phyloP scores from a whole-genome alignment of 2,113 vertebrate genomes.

The Phoxinus phoxinus region DNA sequence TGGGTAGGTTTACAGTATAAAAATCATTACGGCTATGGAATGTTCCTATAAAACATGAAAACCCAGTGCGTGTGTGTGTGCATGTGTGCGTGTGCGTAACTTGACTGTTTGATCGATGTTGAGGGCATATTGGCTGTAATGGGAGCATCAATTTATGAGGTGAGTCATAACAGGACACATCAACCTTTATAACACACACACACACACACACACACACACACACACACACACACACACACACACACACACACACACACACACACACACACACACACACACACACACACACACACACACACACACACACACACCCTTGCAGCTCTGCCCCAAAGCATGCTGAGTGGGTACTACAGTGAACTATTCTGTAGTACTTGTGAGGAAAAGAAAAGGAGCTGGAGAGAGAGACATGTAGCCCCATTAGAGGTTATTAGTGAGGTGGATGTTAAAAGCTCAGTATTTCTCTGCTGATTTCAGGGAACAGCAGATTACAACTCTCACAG shows the following conservation, averaged over 20 bases:
- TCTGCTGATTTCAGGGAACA: constrained; percentile 51
- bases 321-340: constrained; percentile 35
- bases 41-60: too few species aligned
- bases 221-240: background rate
- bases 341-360: constrained; percentile 18
- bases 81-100: constrained; percentile 8
- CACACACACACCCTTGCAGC: background rate
- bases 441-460: constrained; percentile 47
- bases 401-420: constrained; percentile 30
- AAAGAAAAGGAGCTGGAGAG: constrained; percentile 9
- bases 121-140: constrained; percentile 33
- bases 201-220: constrained; percentile 11
- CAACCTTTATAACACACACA: constrained; percentile 27
- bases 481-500: constrained; percentile 12
- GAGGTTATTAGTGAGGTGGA: constrained; percentile 45
- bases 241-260: background rate
- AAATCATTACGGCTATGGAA: too few species aligned
- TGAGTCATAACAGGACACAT: constrained; percentile 43
- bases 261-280: background rate
- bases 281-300: constrained; percentile 17
- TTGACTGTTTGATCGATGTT: constrained; percentile 26
- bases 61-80: background rate
- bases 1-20: too few species aligned
- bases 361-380: constrained; percentile 2
- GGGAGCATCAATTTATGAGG: constrained; percentile 15